Evolutionary conservation across 1,140 invertebrate species (phyloP).

Genomic region (Potamilus streckersoni): DNA sequence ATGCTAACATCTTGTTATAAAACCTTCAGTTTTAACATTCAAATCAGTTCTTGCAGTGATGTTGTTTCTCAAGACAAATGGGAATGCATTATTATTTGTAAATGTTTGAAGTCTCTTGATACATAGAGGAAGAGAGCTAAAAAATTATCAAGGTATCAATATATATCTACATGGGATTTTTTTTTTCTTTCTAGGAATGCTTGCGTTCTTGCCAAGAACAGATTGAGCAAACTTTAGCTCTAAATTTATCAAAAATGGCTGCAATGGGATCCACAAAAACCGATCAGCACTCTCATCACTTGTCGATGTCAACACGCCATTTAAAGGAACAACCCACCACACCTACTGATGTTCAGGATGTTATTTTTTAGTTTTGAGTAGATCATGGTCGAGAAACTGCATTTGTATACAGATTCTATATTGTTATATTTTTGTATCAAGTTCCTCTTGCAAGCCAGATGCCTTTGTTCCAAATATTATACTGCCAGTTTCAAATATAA

Average conservation of each 20-base stretch:
- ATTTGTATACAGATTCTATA: too few species aligned
- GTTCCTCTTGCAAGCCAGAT: too few species aligned
- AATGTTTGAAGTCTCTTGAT: neutral
- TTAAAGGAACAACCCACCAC: constrained; percentile 79
- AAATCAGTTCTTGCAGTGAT: too few species aligned
- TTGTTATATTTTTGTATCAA: too few species aligned
- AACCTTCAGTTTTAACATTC: too few species aligned
- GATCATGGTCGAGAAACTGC: too few species aligned
- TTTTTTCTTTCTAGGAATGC: constrained; percentile 74
- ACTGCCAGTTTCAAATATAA: too few species aligned
- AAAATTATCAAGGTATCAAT: neutral
- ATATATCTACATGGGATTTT: neutral
- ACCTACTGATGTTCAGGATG: constrained; percentile 78
- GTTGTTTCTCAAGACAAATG: neutral
- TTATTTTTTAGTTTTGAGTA: constrained; percentile 37
- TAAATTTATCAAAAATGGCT: constrained; percentile 66
- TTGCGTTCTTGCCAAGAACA: constrained; percentile 79
- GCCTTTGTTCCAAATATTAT: too few species aligned
- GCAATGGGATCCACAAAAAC: constrained; percentile 28
- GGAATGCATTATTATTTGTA: neutral
- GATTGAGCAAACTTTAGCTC: constrained; percentile 79
- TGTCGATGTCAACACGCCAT: constrained; percentile 49
- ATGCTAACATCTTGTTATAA: constrained; percentile 30
- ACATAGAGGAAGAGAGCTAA: neutral
- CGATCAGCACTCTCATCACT: constrained; percentile 44